phyloP scores from a whole-genome alignment of 2,888 invertebrate species.

The Hecatera dysodea region DNA sequence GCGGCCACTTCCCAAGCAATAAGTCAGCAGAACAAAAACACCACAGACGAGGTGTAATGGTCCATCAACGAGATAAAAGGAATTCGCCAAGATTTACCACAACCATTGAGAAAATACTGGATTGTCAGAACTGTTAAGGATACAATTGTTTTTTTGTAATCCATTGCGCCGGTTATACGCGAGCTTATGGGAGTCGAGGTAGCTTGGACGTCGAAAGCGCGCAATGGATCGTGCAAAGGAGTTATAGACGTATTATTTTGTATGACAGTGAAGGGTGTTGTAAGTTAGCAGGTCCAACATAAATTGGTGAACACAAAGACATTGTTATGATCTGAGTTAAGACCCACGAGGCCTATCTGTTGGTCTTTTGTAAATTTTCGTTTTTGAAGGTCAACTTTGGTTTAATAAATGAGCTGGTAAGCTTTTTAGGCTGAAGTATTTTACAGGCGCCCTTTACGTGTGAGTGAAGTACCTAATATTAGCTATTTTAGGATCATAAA shows the following conservation, averaged over 20 bases:
- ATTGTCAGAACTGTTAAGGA: neutral
- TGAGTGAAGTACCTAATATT: conserved; percentile 9
- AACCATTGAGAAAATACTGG: conserved; percentile 28
- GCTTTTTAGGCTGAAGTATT: conserved; percentile 6
- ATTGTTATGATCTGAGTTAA: conserved; percentile 32
- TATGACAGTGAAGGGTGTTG: conserved; percentile 4
- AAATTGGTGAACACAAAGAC: conserved; percentile 43
- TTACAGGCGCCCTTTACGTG: conserved; percentile 20
- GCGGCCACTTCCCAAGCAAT: conserved; percentile 42
- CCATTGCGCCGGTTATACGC: neutral
- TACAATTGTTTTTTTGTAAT: neutral
- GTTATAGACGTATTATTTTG: neutral
- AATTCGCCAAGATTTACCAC: conserved; percentile 42
- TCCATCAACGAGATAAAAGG: conserved; percentile 59
- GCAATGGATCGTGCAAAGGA: conserved; percentile 11
- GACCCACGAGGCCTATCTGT: conserved; percentile 10
- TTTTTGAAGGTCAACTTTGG: conserved; percentile 5
- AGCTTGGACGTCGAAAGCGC: too few relatives aligned
- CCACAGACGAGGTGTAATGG: conserved; percentile 51
- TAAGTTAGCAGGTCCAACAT: conserved; percentile 29
- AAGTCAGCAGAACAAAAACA: conserved; percentile 61
- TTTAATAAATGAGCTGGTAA: conserved; percentile 28
- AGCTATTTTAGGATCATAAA: conserved; percentile 38
- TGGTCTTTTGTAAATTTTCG: conserved; percentile 18
- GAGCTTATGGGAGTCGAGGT: neutral